Percentiles rank a stretch among this genome's conserved stretches.
Conservation (phyloP, 2,888 invertebrate genomes). For the Sturmia bella region DNA sequence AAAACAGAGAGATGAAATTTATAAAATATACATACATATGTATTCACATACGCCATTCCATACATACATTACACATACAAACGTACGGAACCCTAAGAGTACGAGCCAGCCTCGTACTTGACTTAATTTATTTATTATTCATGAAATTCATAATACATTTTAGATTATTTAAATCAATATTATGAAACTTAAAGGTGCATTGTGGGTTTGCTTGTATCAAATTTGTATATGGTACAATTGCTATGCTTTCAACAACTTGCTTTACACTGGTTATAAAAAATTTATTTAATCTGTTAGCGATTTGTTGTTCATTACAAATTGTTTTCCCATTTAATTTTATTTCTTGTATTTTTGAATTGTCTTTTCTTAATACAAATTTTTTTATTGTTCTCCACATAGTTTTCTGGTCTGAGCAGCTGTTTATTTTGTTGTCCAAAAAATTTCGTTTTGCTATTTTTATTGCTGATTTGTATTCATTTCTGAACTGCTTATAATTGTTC, state of each 20-base stretch:
- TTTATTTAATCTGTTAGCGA: background rate
- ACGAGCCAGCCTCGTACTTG: no score
- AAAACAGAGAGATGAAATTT: no score
- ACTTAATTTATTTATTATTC: conserved; percentile 4
- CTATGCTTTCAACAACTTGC: background rate
- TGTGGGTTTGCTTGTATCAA: background rate
- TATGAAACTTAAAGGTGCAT: background rate
- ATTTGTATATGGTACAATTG: background rate
- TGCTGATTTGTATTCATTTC: no score
- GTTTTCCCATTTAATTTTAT: background rate
- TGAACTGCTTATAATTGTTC: no score
- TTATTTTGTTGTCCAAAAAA: conserved; percentile 7
- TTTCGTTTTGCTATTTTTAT: background rate
- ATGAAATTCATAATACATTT: background rate
- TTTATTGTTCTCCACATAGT: conserved; percentile 21
- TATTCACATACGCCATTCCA: no score
- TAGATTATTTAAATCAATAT: background rate
- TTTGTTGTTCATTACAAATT: background rate
- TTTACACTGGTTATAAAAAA: conserved; percentile 12
- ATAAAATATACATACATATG: no score
- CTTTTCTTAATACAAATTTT: conserved; percentile 1
- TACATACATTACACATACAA: no score
- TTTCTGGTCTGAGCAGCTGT: background rate
- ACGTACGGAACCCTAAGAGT: no score
- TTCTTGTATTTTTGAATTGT: background rate